Evolutionary conservation across 2,888 invertebrate species (phyloP), one percentile per base, ranked within the genome.

Genomic region (Erynnis tages): DNA sequence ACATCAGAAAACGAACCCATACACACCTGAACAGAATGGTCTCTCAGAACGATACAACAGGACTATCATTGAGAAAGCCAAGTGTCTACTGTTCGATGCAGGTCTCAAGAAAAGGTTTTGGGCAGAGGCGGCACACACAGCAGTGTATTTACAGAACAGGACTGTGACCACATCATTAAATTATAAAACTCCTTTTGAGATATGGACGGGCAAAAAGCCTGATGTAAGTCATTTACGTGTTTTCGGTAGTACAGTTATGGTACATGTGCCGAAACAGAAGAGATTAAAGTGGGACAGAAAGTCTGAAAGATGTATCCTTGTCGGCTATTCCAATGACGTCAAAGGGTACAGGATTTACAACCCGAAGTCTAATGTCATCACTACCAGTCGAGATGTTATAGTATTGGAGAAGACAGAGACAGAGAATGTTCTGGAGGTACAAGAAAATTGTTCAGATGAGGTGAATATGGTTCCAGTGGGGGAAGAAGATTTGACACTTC

Each of bases 261-360:
- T 52, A 1, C 61, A 63, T 35, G 25, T 63, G 1, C 58, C 56
- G 1, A 60, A 63, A 54, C 30, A 61, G 54, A 61, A 58, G 21
- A 40, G 62, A 44, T 16, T 52, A 19, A 62, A 63, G 30, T 62
- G 61, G 63, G 60, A 61, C 45, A 62, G 30, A 49, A 63, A 65
- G 23, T 49, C 61, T 16, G 54, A 54, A 47, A 54, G 59, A 37
- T 41, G 46, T 53, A 59, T 60, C 14, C 48, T 63, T 41, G 53
- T 63, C 2, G 65, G 63, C 23, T 67, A 60, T 54, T 54, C 60
- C 14, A 53, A 60, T 37, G 48, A 57, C 29, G 48, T 58, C 5
- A 57, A 55, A 40, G 58, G 58, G 8, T 56, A 62, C 41, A 48
- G 58, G 30, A 43, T 64, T 41, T 61, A 57, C 44, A 58, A 63